Percentiles rank a stretch among this genome's conserved stretches.
Evolutionary conservation across 37 sponge, comb jelly and placozoan species (phyloP).

Genomic region (Axinella damicornis): DNA sequence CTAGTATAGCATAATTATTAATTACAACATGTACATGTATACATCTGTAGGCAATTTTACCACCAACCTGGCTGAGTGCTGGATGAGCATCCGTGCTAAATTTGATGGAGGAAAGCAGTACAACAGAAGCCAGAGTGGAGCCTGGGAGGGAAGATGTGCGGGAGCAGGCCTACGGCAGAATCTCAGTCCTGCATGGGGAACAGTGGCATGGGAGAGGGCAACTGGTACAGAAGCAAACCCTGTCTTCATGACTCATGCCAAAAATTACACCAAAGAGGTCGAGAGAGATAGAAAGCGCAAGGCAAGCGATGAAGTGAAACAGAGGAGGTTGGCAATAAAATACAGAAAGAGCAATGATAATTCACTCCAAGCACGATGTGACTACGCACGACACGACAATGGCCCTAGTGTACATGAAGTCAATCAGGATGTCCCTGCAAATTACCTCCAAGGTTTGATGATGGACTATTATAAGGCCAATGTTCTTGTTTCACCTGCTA

Average conservation of each 20-base stretch:
- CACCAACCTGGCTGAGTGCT: constrained; percentile 35
- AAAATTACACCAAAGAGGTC: not conserved
- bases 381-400: not conserved
- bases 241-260: not conserved
- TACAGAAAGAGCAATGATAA: not conserved
- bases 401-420: not conserved
- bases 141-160: constrained; percentile 34
- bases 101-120: constrained; percentile 45
- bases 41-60: constrained; percentile 13
- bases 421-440: not conserved
- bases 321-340: constrained; percentile 9
- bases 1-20: too few species aligned
- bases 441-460: not conserved
- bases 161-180: constrained; percentile 41
- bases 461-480: not conserved
- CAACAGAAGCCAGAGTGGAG: constrained; percentile 35
- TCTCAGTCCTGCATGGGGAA: constrained; percentile 10
- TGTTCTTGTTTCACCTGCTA: not conserved
- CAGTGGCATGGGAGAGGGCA: too few species aligned
- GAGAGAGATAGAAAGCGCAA: constrained; percentile 35
- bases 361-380: not conserved
- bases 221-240: not conserved
- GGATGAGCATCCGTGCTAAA: constrained; percentile 39
- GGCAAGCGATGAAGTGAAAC: constrained; percentile 28
- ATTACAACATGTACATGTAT: too few species aligned